Conservation (phyloP, 2,888 invertebrate genomes). For the Andrena marginata region DNA sequence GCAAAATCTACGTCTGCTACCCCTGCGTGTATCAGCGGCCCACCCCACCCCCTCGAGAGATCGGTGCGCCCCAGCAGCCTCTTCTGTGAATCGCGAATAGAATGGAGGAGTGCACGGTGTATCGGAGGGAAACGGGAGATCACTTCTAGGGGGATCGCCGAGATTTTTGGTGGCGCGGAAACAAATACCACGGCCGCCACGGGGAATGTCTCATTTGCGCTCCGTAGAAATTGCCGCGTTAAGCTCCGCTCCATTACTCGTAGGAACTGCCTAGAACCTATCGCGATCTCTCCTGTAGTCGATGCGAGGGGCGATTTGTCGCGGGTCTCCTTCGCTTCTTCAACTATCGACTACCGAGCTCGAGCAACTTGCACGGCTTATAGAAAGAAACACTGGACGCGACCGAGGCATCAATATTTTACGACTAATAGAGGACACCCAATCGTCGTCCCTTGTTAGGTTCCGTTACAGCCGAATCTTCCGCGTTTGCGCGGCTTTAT, state of each 20-base stretch:
- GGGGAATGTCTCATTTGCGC: not conserved
- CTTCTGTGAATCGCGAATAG: slow-evolving; percentile 37
- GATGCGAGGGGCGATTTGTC: not conserved
- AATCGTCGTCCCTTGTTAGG: not conserved
- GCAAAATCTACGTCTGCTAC: slow-evolving; percentile 71
- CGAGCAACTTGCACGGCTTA: not conserved
- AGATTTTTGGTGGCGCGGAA: slow-evolving; percentile 20
- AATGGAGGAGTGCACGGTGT: slow-evolving; percentile 24
- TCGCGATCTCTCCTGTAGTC: not conserved
- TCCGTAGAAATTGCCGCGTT: not conserved
- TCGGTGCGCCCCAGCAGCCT: slow-evolving; percentile 28
- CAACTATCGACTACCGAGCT: too few relatives aligned
- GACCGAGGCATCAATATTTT: not conserved
- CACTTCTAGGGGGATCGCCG: not conserved
- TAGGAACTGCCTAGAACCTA: not conserved
- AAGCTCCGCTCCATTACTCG: not conserved
- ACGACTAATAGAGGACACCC: not conserved
- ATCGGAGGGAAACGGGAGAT: slow-evolving; percentile 29
- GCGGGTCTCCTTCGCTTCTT: not conserved
- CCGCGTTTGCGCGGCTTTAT: slow-evolving; percentile 7
- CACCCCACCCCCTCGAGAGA: slow-evolving; percentile 2
- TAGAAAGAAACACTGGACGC: not conserved
- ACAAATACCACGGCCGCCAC: not conserved
- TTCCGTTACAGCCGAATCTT: not conserved
- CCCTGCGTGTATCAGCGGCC: slow-evolving; percentile 55